Conservation (phyloP, 2,888 invertebrate genomes). For the Zelleria hepariella region DNA sequence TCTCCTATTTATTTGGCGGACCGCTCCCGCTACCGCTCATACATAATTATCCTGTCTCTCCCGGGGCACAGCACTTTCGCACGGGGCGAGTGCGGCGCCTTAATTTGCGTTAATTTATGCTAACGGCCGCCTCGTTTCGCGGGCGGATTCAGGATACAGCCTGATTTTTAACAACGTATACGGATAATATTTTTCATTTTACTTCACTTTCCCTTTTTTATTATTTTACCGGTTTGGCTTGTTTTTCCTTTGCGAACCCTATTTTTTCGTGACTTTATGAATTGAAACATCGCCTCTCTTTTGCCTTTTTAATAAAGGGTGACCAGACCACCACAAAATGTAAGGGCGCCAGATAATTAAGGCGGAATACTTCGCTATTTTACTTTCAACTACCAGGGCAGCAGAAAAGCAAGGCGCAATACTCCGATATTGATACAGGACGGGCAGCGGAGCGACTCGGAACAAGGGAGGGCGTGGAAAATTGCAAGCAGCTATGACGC, state of each 20-base stretch:
- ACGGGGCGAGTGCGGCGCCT: slow-evolving; percentile 18
- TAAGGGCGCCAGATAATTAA: no score
- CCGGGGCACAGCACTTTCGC: no score
- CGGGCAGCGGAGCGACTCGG: background rate
- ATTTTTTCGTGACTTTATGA: background rate
- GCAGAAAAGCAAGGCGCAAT: background rate
- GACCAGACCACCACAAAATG: no score
- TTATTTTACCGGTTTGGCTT: background rate
- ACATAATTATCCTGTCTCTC: no score
- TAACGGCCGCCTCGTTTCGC: slow-evolving; percentile 13
- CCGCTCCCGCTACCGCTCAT: no score
- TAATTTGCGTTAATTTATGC: slow-evolving; percentile 33
- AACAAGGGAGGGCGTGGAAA: background rate
- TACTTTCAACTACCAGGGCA: background rate
- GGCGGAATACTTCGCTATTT: background rate
- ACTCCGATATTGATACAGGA: background rate
- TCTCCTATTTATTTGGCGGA: no score
- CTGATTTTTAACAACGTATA: background rate
- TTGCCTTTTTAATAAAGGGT: no score
- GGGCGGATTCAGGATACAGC: background rate
- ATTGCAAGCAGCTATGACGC: background rate
- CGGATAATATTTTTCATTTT: background rate
- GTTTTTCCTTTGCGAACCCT: background rate
- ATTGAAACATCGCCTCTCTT: no score
- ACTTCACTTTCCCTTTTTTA: background rate